Evolutionary conservation across 2,888 invertebrate genomes (phyloP).

Genomic region (Tenthredo amoena): DNA sequence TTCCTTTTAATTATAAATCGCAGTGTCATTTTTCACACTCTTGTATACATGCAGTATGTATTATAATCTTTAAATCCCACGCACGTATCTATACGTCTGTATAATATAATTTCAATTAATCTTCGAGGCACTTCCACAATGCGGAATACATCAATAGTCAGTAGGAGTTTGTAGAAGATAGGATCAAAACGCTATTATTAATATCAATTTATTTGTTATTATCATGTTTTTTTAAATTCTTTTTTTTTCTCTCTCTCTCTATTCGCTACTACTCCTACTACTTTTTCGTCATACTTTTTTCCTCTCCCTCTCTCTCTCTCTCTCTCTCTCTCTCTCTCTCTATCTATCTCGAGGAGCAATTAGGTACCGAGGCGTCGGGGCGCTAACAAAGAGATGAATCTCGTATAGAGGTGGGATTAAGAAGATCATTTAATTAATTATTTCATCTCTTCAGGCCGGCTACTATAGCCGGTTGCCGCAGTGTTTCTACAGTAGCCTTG

Average conservation of each 20-base stretch:
- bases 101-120: neutral
- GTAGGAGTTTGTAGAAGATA: neutral
- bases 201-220: neutral
- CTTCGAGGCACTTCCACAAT: constrained; percentile 13
- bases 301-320: neutral
- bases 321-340: too few species aligned
- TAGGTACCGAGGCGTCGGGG: constrained; percentile 33
- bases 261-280: too few species aligned
- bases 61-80: too few species aligned
- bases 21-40: too few species aligned
- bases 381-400: constrained; percentile 48
- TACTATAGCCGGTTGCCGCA: neutral
- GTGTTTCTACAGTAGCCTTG: constrained; percentile 19
- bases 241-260: neutral
- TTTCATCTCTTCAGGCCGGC: constrained; percentile 4
- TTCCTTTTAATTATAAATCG: neutral
- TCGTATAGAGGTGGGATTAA: constrained; percentile 24
- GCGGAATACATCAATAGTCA: neutral
- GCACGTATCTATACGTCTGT: neutral
- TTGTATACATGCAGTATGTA: too few species aligned
- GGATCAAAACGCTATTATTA: neutral
- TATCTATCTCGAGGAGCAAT: neutral
- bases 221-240: neutral
- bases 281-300: neutral
- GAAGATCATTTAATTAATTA: constrained; percentile 50